Percentiles rank a stretch among this genome's conserved stretches.
phyloP scores from a whole-genome alignment of 92 coral and sea anemone species.

The Umimayanthus chanpuru region DNA sequence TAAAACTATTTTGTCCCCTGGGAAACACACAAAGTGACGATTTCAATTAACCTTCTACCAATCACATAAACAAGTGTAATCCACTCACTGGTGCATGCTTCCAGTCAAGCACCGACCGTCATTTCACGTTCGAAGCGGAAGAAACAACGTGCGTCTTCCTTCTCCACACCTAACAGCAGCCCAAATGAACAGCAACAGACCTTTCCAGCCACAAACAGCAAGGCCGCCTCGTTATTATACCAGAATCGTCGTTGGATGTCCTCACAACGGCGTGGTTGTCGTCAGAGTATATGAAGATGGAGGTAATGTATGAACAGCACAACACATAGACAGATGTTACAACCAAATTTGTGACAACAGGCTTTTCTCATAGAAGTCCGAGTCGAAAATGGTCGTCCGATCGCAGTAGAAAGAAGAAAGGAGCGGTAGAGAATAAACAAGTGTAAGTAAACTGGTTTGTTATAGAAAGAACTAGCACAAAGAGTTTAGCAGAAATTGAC shows the following conservation, averaged over 20 bases:
- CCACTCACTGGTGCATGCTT: not conserved
- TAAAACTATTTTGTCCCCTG: no score
- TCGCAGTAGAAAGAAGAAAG: slow-evolving; percentile 29
- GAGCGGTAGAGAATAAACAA: slow-evolving; percentile 28
- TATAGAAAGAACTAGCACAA: no score
- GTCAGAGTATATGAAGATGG: slow-evolving; percentile 42
- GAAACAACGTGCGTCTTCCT: not conserved
- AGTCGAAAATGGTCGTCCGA: slow-evolving; percentile 43
- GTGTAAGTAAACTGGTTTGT: not conserved
- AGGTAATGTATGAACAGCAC: slow-evolving; percentile 43
- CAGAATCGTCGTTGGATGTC: slow-evolving; percentile 46
- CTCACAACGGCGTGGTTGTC: slow-evolving; percentile 49
- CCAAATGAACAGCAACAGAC: not conserved
- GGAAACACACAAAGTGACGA: not conserved
- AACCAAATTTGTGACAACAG: not conserved
- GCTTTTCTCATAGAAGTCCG: slow-evolving; percentile 38
- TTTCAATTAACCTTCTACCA: not conserved
- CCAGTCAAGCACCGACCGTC: not conserved
- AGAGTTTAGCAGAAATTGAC: no score
- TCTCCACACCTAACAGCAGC: not conserved
- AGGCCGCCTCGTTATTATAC: slow-evolving; percentile 25
- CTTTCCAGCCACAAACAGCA: not conserved
- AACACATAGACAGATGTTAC: not conserved
- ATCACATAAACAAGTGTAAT: not conserved
- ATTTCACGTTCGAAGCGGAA: not conserved